These are phyloP conservation scores for Brachionus asplanchnoidis DNA, from an alignment of 1,140 invertebrate genomes.

Conservation along the genomic window DNA sequence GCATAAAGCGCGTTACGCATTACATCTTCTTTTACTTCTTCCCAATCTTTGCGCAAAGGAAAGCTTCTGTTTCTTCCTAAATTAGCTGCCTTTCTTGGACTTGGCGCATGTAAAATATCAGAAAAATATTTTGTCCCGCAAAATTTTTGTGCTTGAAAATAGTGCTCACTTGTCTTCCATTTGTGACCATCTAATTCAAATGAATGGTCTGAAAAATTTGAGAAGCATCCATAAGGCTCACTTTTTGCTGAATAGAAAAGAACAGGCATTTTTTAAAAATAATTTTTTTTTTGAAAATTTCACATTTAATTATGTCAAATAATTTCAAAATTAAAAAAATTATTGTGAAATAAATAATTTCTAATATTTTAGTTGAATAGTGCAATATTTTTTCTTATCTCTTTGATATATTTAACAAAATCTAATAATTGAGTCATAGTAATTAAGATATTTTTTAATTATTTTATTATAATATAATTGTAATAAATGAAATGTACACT, in stretches of 20 bases:
- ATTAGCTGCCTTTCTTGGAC: neutral
- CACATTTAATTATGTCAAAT: neutral
- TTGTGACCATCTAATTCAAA: neutral
- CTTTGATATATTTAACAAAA: too few relatives aligned
- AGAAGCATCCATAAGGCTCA: constrained; percentile 27
- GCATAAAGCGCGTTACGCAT: neutral
- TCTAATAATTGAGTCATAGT: too few relatives aligned
- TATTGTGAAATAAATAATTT: neutral
- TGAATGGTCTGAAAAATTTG: constrained; percentile 8
- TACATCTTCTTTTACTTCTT: constrained; percentile 27
- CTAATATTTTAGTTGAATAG: neutral
- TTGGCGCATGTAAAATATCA: neutral
- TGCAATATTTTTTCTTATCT: too few relatives aligned
- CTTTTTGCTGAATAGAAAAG: constrained; percentile 1
- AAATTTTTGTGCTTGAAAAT: constrained; percentile 41
- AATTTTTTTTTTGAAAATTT: too few relatives aligned
- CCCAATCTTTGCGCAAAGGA: constrained; percentile 21
- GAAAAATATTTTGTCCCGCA: neutral
- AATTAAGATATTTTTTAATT: too few relatives aligned
- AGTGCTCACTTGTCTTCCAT: constrained; percentile 38
- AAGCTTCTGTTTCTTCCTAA: neutral
- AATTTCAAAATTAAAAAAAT: neutral
- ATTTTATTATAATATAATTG: too few relatives aligned
- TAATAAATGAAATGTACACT: too few relatives aligned
- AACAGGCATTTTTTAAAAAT: neutral